These are phyloP conservation scores for Drosophila mojavensis DNA, from an alignment of 1,140 invertebrate genomes.

Conservation along the genomic window DNA sequence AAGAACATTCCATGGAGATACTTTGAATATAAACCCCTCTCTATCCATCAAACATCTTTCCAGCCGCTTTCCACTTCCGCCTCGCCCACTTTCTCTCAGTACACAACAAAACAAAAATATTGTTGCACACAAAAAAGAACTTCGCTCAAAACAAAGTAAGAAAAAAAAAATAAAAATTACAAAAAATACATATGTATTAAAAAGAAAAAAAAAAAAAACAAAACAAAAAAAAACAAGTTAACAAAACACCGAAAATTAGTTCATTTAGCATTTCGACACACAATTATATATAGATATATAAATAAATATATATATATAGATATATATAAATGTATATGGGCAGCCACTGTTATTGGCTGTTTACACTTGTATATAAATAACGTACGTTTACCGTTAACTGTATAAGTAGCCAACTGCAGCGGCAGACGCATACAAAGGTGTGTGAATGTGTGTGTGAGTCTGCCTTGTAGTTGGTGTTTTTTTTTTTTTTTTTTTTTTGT, in stretches of 20 bases:
- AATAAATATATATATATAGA: background rate
- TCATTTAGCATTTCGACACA: constrained; percentile 29
- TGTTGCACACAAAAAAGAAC: constrained; percentile 21
- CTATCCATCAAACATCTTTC: background rate
- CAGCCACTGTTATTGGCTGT: constrained; percentile 37
- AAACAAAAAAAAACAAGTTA: constrained; percentile 30
- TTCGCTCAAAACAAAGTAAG: constrained; percentile 29
- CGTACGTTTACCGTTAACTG: constrained; percentile 33
- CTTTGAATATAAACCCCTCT: background rate
- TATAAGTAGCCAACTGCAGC: constrained; percentile 43
- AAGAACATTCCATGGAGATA: background rate
- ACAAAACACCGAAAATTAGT: constrained; percentile 44
- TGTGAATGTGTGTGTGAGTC: too few relatives aligned
- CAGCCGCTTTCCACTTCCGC: background rate
- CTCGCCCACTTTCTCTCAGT: background rate
- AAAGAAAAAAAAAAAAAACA: constrained; percentile 9
- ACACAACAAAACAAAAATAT: constrained; percentile 7
- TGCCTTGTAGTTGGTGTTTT: too few relatives aligned
- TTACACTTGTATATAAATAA: constrained; percentile 44
- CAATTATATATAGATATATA: constrained; percentile 3
- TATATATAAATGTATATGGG: background rate
- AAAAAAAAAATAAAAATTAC: constrained; percentile 5
- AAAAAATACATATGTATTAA: background rate
- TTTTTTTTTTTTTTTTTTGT: background rate
- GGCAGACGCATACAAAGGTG: background rate